Evolutionary conservation across 2,888 invertebrate genomes (phyloP), one percentile per base, ranked within the genome.

Genomic region (Ariolimax columbianus): DNA sequence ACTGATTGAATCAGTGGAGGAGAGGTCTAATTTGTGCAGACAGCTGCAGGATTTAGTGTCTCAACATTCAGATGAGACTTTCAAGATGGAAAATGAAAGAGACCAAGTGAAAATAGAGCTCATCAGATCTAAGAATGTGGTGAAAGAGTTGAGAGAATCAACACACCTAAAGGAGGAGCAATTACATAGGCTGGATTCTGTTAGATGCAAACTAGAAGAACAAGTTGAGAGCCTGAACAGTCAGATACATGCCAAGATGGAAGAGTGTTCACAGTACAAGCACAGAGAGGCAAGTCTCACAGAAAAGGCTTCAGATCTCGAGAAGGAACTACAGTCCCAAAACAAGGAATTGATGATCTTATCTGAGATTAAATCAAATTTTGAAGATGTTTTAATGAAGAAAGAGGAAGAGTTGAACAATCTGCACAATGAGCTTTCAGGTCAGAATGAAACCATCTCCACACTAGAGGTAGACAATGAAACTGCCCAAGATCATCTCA

Each of bases 1-100:
- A 4, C 23, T 81, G 81, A 55, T 40, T 26, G 72, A 36, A 51
- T 47, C 72, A 72, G 23, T 81, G 33, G 59, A 81, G 26, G 81
- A 81, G 38, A 81, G 38, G 55, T 47, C 81, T 33, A 59, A 6
- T 26, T 26, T 30, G 55, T 72, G 70, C 40, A 38, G n/a, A 17
- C n/a, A 72, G 36, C n/a, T 81, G 36, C 51, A 81, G 14, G 72
- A 38, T 23, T 33, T 70, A 70, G 19, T 72, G 30, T 51, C 81
- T 1, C 70, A 81, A 6, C 55, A 51, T 14, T 75, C 59, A 66
- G 59, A 73, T 40, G 77, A 51, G 51, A 36, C 38, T 2, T 30
- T 68, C 38, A 38, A 47, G 63, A 38, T 19, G 7, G 40, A 77
- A 43, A 63, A 23, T 63, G 81, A 68, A n/a, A 59, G 55, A 70